phyloP scores from a whole-genome alignment of 2,797 vertebrate species.

The Crenuchus spilurus region DNA sequence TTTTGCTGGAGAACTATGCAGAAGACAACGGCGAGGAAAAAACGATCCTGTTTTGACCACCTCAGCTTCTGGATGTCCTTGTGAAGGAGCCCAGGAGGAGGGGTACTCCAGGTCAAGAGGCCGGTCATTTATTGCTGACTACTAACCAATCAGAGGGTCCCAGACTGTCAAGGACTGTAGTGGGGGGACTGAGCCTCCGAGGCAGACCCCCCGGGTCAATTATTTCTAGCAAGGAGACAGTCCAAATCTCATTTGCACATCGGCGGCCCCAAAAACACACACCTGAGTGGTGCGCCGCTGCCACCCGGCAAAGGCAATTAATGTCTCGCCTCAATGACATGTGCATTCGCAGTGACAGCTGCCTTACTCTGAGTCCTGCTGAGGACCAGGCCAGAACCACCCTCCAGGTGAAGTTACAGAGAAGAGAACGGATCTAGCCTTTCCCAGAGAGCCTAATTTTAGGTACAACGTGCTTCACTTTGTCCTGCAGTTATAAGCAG shows the following conservation, averaged over 20 bases:
- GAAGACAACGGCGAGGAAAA: slow-evolving; percentile 21
- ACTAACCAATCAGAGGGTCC: slow-evolving; percentile 71
- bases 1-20: slow-evolving; percentile 16
- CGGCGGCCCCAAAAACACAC: slow-evolving; percentile 68
- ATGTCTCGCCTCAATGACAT: slow-evolving; percentile 75
- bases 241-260: slow-evolving; percentile 80
- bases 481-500: slow-evolving; percentile 21
- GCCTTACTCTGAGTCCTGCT: slow-evolving; percentile 63
- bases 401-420: slow-evolving; percentile 36
- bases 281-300: slow-evolving; percentile 71
- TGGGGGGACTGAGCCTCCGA: slow-evolving; percentile 62
- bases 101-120: slow-evolving; percentile 69
- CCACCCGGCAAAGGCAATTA: slow-evolving; percentile 77
- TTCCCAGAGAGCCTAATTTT: slow-evolving; percentile 77
- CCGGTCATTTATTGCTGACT: slow-evolving; percentile 74
- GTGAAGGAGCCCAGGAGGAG: slow-evolving; percentile 47
- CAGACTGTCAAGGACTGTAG: slow-evolving; percentile 68
- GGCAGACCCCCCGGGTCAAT: slow-evolving; percentile 78
- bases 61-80: slow-evolving; percentile 53
- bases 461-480: slow-evolving; percentile 53
- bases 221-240: slow-evolving; percentile 76
- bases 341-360: slow-evolving; percentile 73
- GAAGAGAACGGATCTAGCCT: slow-evolving; percentile 45
- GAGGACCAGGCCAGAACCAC: slow-evolving; percentile 62
- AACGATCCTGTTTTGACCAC: slow-evolving; percentile 37